Conservation (phyloP, 2,888 invertebrate species). For the Lucinisca nassula region DNA sequence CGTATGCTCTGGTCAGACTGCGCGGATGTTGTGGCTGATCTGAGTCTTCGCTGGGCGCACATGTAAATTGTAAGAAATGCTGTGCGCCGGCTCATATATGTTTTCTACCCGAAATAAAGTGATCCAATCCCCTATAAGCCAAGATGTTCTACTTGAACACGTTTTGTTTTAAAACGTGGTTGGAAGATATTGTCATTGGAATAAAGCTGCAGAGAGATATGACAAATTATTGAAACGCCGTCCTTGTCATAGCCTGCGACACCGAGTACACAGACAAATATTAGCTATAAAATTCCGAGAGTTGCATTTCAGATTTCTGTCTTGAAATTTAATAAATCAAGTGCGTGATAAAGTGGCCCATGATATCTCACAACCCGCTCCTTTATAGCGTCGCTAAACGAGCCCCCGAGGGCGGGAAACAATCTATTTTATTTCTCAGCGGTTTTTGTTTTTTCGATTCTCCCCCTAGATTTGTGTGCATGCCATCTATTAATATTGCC, state of each 20-base stretch:
- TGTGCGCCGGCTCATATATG: too few species aligned
- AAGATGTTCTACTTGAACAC: too few species aligned
- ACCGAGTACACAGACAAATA: conserved; percentile 3
- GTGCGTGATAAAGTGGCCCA: neutral
- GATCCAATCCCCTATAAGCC: too few species aligned
- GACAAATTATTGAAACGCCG: neutral
- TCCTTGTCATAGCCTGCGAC: neutral
- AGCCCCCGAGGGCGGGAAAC: conserved; percentile 43
- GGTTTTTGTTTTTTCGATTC: conserved; percentile 54
- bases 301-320: neutral
- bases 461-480: neutral
- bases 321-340: conserved; percentile 17
- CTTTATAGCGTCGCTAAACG: neutral
- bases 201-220: too few species aligned
- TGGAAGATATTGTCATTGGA: too few species aligned
- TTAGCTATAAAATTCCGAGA: conserved; percentile 16
- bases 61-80: too few species aligned
- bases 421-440: conserved; percentile 67
- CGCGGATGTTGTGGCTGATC: too few species aligned
- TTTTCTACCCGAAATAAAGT: too few species aligned
- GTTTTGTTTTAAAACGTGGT: too few species aligned
- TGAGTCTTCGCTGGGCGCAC: too few species aligned
- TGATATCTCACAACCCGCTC: neutral
- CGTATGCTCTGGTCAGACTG: too few species aligned
- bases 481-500: conserved; percentile 7